Base-by-base conservation (phyloP, 2,797 vertebrate species). In the Xerus rutilus region DNA sequence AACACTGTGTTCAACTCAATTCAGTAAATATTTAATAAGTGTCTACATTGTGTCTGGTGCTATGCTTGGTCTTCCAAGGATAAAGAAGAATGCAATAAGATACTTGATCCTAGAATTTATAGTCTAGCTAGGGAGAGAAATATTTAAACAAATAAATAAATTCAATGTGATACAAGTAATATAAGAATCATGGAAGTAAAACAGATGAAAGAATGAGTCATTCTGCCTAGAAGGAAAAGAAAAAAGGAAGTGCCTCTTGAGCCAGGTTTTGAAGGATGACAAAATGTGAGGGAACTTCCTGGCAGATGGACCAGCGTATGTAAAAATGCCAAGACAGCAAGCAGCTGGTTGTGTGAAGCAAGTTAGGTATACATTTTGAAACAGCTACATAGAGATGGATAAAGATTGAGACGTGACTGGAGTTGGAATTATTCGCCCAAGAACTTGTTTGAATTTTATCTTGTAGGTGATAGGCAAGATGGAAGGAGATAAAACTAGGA, bases 61-160 rank as follows among this genome's bases (percentile, higher is more conserved):
- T 94, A 0, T 47, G 57, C 43, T 92, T 81, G 8, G 28, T 82
- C 59, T 18, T 39, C 72, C 1, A 47, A 2, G 52, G 25, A 79
- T 15, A 85, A 76, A 82, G 23, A 90, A 21, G 70, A 89, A 76
- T 6, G 13, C n/a, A 78, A n/a, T 5, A 79, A 72, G 52, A 12
- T 11, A 28, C 23, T 43, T 64, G 57, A 84, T 23, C 25, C 83
- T 57, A 47, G 78, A 74, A 86, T 39, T 8, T 73, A 74, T 47
- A 86, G 39, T 70, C 30, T 59, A 32, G 3, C 35, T 8, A 78
- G 52, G 35, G 30, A 79, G 23, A 91, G n/a, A 95, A 54, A 47
- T 25, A 62, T 45, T 77, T 73, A 92, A 72, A 64, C 30, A 96
- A 70, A 25, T 65, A n/a, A 85, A 52, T 30, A 70, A 92, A 72